Percentiles rank a stretch among this genome's conserved stretches.
Conservation (phyloP, 2,797 vertebrate species). For the Anolis apletophallus region DNA sequence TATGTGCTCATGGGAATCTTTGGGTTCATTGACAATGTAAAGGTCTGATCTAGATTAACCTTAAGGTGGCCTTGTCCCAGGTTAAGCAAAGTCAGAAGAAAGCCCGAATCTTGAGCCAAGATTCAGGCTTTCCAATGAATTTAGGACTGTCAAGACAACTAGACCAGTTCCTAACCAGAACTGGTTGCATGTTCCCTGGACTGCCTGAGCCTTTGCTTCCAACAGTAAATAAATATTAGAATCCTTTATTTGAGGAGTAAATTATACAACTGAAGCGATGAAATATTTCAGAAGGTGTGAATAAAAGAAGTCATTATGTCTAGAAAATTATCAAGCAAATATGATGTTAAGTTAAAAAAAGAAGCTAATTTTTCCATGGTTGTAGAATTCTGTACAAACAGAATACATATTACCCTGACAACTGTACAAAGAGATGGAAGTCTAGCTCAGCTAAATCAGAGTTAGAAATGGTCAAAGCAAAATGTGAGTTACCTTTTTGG, state of each 20-base stretch:
- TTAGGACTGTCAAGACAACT: no score
- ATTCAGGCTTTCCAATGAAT: no score
- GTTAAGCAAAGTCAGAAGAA: no score
- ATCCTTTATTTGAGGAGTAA: background rate
- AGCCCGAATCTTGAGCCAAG: no score
- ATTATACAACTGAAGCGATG: background rate
- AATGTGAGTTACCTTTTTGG: background rate
- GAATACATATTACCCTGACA: background rate
- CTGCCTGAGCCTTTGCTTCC: background rate
- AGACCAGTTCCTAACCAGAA: no score
- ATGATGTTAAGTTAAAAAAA: background rate
- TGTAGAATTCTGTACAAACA: background rate
- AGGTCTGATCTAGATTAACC: no score
- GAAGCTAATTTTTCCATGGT: no score
- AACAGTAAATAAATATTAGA: background rate
- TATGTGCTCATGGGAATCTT: background rate
- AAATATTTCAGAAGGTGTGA: background rate
- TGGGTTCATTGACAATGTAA: no score
- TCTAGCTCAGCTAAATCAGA: constrained; percentile 14
- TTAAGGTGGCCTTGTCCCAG: no score
- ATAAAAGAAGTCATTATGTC: background rate
- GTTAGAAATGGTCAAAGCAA: background rate
- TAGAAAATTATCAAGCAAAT: background rate
- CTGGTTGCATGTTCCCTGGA: no score
- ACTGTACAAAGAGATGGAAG: background rate